These are phyloP conservation scores for Microtus ochrogaster DNA, from an alignment of 2,113 vertebrate species.

Conservation along the genomic window DNA sequence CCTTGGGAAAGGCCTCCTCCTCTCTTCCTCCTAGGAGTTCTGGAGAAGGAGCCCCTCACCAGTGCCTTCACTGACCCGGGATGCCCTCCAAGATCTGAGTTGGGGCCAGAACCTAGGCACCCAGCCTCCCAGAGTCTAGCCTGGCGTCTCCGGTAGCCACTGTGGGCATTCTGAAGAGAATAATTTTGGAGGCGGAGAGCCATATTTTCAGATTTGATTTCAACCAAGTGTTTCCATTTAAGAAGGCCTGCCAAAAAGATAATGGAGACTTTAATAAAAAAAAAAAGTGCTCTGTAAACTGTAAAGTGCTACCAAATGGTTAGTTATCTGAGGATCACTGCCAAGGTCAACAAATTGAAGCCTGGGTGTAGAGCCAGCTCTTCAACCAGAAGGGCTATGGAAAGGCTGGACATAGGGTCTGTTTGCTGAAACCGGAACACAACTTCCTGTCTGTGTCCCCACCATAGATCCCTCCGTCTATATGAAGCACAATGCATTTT, in stretches of 20 bases:
- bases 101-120: background rate
- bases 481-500: background rate
- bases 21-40: background rate
- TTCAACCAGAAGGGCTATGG: background rate
- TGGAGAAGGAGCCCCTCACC: background rate
- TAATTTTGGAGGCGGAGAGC: constrained; percentile 52
- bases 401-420: background rate
- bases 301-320: constrained; percentile 66
- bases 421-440: background rate
- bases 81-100: background rate
- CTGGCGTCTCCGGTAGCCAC: background rate
- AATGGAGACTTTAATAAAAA: constrained; percentile 50
- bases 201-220: constrained; percentile 74
- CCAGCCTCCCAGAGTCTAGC: background rate
- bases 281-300: constrained; percentile 41
- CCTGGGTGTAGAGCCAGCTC: background rate
- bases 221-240: constrained; percentile 60
- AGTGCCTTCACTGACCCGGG: background rate
- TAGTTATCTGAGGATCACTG: constrained; percentile 49
- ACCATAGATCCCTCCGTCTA: background rate
- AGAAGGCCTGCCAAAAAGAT: constrained; percentile 73
- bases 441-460: background rate
- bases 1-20: background rate
- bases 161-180: constrained; percentile 44
- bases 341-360: constrained; percentile 69